phyloP scores from a whole-genome alignment of 1,140 invertebrate species.

The Caerostris darwini region DNA sequence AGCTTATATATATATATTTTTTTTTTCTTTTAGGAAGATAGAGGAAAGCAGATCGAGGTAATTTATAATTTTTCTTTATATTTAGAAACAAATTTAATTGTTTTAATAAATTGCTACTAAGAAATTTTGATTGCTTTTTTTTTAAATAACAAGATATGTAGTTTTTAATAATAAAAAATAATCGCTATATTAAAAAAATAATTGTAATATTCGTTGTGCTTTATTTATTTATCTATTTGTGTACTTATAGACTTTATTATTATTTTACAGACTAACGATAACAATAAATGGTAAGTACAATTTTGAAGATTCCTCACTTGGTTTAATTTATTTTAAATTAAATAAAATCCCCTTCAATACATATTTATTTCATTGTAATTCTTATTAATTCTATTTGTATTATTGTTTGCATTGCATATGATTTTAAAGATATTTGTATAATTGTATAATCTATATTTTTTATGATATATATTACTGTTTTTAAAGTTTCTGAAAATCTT shows the following conservation, averaged over 20 bases:
- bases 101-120: no score
- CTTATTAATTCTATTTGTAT: no score
- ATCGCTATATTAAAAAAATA: not conserved
- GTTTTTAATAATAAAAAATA: not conserved
- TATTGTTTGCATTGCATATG: no score
- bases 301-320: not conserved
- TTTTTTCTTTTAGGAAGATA: not conserved
- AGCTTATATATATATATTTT: not conserved
- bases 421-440: no score
- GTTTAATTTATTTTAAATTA: no score
- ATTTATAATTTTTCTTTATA: not conserved
- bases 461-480: no score
- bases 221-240: not conserved
- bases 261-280: conserved; percentile 19
- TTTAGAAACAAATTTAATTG: not conserved
- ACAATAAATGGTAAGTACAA: conserved; percentile 42
- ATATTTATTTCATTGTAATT: no score
- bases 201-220: not conserved
- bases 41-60: not conserved
- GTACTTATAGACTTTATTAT: not conserved
- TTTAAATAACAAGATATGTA: no score
- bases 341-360: no score
- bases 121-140: no score
- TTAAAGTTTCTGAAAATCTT: no score
- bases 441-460: no score